phyloP scores from a whole-genome alignment of 2,888 invertebrate species.

The Atethmia centrago region DNA sequence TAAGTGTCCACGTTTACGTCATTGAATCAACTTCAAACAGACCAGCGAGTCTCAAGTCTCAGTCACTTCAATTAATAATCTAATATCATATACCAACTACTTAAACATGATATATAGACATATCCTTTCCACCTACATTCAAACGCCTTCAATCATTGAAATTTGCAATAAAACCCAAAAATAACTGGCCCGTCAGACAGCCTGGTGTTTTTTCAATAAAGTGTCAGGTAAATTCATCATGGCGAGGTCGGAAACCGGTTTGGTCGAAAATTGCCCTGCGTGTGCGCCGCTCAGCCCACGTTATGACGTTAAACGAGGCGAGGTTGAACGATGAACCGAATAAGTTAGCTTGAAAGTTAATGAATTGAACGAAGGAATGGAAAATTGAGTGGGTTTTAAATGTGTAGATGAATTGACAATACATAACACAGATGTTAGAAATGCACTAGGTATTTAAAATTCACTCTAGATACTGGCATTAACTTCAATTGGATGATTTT shows the following conservation, averaged over 20 bases:
- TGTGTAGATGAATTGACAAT: not conserved
- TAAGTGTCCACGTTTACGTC: too few relatives aligned
- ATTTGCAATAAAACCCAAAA: constrained; percentile 61
- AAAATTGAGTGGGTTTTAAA: constrained; percentile 1
- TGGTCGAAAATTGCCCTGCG: constrained; percentile 66
- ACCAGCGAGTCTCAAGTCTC: too few relatives aligned
- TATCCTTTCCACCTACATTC: constrained; percentile 7
- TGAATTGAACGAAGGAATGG: constrained; percentile 14
- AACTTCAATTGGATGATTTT: not conserved
- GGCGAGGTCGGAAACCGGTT: constrained; percentile 69
- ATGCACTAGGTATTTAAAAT: not conserved
- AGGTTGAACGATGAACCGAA: constrained; percentile 17
- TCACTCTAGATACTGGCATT: not conserved
- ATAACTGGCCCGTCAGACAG: constrained; percentile 32
- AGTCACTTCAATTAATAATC: not conserved
- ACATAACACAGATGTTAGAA: not conserved
- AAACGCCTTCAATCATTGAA: constrained; percentile 48
- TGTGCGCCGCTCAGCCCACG: constrained; percentile 35
- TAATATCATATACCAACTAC: not conserved
- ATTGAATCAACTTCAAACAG: not conserved
- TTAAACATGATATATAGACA: not conserved
- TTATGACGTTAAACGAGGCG: constrained; percentile 32
- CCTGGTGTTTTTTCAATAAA: constrained; percentile 55
- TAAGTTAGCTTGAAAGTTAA: constrained; percentile 18
- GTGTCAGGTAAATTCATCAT: constrained; percentile 68